These are phyloP conservation scores for Drosophila differens DNA, from an alignment of 2,888 invertebrate genomes.

Conservation along the genomic window DNA sequence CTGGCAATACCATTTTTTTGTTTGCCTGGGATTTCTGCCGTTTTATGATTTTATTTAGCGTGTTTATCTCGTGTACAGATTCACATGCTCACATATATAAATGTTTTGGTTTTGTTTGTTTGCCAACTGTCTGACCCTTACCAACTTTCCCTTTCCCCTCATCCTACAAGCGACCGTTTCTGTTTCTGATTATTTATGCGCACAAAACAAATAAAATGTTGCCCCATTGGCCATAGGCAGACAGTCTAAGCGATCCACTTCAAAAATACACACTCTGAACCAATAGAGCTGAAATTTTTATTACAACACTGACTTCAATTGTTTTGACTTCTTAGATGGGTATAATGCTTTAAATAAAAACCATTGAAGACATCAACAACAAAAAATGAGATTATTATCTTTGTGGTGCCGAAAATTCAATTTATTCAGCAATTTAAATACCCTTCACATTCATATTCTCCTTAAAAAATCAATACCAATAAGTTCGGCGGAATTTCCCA, in stretches of 20 bases:
- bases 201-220: constrained; percentile 65
- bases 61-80: constrained; percentile 56
- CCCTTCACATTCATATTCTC: background rate
- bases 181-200: constrained; percentile 71
- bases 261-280: constrained; percentile 10
- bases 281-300: constrained; percentile 42
- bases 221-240: constrained; percentile 47
- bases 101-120: constrained; percentile 51
- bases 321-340: constrained; percentile 41
- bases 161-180: background rate
- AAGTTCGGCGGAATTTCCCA: background rate
- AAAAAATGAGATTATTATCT: background rate
- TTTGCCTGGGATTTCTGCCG: constrained; percentile 4
- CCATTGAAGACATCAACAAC: background rate
- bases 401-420: background rate
- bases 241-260: constrained; percentile 27
- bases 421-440: background rate
- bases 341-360: background rate
- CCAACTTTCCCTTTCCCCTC: background rate
- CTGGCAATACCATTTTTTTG: constrained; percentile 37
- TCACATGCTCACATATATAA: constrained; percentile 43
- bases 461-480: background rate
- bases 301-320: constrained; percentile 38
- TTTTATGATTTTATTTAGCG: constrained; percentile 54
- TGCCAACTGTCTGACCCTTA: constrained; percentile 64